A percentile compares a stretch with the other conserved stretches of the same genome.
Conservation (phyloP, 2,888 invertebrate species). For the Lasioglossum zephyrum region DNA sequence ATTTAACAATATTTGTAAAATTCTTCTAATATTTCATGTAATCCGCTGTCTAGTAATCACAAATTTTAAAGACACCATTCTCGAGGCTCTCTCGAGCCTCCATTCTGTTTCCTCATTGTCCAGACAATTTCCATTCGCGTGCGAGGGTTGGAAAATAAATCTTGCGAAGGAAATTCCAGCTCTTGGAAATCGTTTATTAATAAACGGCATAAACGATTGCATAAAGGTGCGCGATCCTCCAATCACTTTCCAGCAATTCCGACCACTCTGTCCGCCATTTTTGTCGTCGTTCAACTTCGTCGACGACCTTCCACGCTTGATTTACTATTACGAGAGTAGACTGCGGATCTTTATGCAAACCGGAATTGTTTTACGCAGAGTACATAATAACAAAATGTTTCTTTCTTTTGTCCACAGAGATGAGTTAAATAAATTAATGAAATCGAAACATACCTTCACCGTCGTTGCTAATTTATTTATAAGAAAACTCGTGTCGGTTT, state of each 20-base stretch:
- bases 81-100: no score
- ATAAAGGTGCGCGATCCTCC: background rate
- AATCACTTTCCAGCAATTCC: background rate
- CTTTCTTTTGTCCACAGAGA: background rate
- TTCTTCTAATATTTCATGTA: no score
- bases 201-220: background rate
- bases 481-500: background rate
- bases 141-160: background rate
- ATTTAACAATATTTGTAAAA: no score
- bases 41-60: no score
- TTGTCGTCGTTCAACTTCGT: background rate
- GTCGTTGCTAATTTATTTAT: background rate
- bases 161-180: background rate
- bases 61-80: no score
- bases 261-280: background rate
- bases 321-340: background rate
- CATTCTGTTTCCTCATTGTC: background rate
- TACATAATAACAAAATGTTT: background rate
- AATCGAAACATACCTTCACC: background rate
- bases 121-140: background rate
- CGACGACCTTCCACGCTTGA: background rate
- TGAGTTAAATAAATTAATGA: background rate
- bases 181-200: background rate
- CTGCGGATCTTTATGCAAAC: background rate
- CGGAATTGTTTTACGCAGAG: background rate